Evolutionary conservation across 1,140 invertebrate genomes (phyloP).

Genomic region (Papilio machaon): DNA sequence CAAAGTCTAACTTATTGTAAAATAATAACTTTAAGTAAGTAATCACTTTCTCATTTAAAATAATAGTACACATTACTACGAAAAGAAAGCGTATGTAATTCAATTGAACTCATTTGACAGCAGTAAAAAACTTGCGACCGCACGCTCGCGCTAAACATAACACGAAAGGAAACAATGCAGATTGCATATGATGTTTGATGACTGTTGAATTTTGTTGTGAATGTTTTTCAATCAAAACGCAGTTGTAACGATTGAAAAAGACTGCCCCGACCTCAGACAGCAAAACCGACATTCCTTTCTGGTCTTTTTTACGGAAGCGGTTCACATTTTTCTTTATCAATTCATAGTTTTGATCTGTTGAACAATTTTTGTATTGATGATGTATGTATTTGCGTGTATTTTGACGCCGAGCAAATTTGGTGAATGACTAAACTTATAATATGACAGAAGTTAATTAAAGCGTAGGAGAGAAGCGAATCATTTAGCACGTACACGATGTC

Average conservation of each 20-base stretch:
- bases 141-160: neutral
- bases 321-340: neutral
- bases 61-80: neutral
- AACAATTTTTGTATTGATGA: too few relatives aligned
- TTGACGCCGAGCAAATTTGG: neutral
- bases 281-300: too few relatives aligned
- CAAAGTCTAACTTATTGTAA: neutral
- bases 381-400: neutral
- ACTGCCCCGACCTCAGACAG: too few relatives aligned
- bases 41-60: neutral
- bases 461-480: neutral
- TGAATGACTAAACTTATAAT: neutral
- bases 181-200: neutral
- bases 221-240: neutral
- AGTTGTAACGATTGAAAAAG: too few relatives aligned
- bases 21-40: neutral
- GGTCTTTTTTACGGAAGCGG: neutral
- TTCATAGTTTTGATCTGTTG: neutral
- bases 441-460: neutral
- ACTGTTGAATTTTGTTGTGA: neutral
- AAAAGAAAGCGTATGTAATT: neutral
- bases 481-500: neutral
- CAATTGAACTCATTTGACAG: neutral
- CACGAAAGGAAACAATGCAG: neutral
- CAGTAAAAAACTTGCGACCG: neutral